Base-by-base conservation (phyloP, 2,113 vertebrate genomes). In the Cheirogaleus medius region DNA sequence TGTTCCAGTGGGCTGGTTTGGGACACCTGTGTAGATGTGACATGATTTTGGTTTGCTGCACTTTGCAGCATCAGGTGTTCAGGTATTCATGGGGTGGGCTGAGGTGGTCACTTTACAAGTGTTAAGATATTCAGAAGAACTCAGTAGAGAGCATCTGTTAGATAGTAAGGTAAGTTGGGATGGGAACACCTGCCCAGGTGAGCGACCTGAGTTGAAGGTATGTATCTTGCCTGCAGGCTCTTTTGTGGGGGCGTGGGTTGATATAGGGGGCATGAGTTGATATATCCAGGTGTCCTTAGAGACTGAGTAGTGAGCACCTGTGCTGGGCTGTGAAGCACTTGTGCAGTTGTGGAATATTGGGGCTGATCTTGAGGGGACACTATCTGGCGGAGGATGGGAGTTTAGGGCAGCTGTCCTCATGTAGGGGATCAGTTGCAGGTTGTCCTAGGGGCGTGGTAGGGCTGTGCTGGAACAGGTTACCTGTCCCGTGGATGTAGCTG, bases 401-500 rank as follows among this genome's bases (percentile, higher is more conserved):
- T 60, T 42, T 17, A 39, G 54, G 8, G 17, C 8, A 18, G 5
- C 8, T 15, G 37, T 49, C 7, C 42, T 39, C 0, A 0, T 9
- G 32, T 52, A n/a, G 20, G 52, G 17, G 47, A 68, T 20, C 34
- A 52, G 25, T 2, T 42, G 17, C 25, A 47, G 29, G 42, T 11
- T 44, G 17, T 13, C 3, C 3, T 8, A 47, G 52, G 4, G 25
- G 0, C 6, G 0, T 3, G 25, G 12, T 5, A 32, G 25, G 74
- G 39, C 6, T 13, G 12, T 42, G 15, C 25, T n/a, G 21, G 18
- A 29, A 9, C 0, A 0, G 9, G 17, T 83, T 29, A 99, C 99
- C 96, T 98, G 98, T 29, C 54, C 13, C 0, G 6, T 80, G 21
- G 87, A 0, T 0, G 91, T 44, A 0, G 2, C 0, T 15, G 98